Base-by-base conservation (phyloP, 2,888 invertebrate genomes). In the Gasteruption jaculator region DNA sequence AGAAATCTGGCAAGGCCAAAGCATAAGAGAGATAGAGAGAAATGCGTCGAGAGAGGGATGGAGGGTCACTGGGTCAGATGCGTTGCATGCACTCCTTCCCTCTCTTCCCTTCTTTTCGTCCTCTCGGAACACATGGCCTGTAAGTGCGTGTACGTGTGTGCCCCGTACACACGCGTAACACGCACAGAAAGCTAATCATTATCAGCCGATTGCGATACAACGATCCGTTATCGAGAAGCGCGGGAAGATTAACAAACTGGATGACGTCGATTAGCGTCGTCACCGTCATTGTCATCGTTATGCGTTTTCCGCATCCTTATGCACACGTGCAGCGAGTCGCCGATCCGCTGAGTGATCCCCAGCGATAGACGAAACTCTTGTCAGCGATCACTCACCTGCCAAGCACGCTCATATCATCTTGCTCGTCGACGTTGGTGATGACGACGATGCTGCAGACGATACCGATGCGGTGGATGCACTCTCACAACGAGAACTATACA, bases 381-480 rank as follows among this genome's bases (percentile, higher is more conserved):
- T 20, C 21, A 27, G 25, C 27, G 44, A n/a, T n/a, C 49, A 67
- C 69, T 69, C 68, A 69, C 69, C 69, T 68, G 63, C 61, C 63
- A 58, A 67, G 58, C 59, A 68, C 63, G 65, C 67, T 70, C 69
- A 69, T 70, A 63, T 66, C 66, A 68, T 68, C 57, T 58, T 65
- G 63, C 56, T 54, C 55, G 60, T 7, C 4, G n/a, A 30, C 30
- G 30, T 15, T 10, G 27, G 27, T 11, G 27, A 20, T 20, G 35
- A 35, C 3, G 35, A 24, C 15, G 25, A 11, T 4, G 36, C 22
- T 20, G 45, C 34, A 36, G 38, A 15, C 30, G 41, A 33, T 14
- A 19, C 11, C 15, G 27, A 31, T 7, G 39, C 25, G 34, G 43
- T 14, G 25, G 45, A 34, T 22, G 41, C n/a, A n/a, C n/a, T n/a